Conservation (phyloP, 2,888 invertebrate species). For the Apamea sordens region DNA sequence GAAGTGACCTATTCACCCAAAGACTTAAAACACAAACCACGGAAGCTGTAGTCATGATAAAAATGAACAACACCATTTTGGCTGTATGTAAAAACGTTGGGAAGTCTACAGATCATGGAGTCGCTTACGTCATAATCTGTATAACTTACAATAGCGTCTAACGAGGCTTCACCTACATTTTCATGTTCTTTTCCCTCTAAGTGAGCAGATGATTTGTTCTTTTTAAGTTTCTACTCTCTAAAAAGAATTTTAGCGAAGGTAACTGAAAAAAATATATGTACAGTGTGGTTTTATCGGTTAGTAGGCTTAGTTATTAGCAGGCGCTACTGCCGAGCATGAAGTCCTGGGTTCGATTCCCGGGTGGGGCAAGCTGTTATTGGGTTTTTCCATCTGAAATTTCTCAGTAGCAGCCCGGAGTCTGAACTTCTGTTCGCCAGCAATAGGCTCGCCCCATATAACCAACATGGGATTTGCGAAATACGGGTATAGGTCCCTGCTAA, state of each 20-base stretch:
- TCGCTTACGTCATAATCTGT: conserved; percentile 46
- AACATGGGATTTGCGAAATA: background rate
- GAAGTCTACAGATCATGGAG: background rate
- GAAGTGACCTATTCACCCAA: background rate
- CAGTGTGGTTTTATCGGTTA: too few species aligned
- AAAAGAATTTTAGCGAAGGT: background rate
- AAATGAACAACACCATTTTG: background rate
- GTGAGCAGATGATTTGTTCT: background rate
- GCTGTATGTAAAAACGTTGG: conserved; percentile 6
- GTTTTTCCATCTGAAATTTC: background rate
- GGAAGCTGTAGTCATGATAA: background rate
- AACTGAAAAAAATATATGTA: background rate
- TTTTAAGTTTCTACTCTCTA: background rate
- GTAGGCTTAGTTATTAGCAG: background rate
- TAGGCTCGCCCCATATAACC: background rate
- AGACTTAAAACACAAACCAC: background rate
- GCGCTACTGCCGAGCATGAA: background rate
- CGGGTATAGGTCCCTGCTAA: background rate
- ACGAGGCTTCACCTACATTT: conserved; percentile 38
- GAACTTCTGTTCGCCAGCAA: background rate
- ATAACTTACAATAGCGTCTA: conserved; percentile 39
- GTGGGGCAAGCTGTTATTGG: background rate
- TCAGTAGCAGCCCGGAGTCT: background rate
- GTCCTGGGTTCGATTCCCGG: background rate
- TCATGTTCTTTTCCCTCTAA: conserved; percentile 1